These are phyloP conservation scores for Tryphoninae sp. DNA, from an alignment of 2,888 invertebrate genomes.

Conservation along the genomic window DNA sequence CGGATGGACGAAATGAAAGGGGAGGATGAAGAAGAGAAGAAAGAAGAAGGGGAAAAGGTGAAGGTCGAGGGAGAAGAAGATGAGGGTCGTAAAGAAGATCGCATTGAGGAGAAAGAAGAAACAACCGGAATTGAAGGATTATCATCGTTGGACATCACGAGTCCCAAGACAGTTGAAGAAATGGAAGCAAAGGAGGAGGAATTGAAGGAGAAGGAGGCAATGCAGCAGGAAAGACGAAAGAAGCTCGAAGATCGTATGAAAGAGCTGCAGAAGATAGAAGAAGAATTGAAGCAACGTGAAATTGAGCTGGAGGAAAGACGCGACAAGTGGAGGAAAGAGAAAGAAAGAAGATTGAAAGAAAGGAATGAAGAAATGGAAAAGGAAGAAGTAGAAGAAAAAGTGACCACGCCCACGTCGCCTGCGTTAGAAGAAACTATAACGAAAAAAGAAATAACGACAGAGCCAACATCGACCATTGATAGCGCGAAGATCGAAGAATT, in stretches of 20 bases:
- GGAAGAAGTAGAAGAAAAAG: background rate
- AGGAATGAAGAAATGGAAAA: background rate
- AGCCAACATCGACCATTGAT: constrained; percentile 41
- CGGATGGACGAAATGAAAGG: background rate
- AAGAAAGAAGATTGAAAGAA: background rate
- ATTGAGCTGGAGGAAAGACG: constrained; percentile 9
- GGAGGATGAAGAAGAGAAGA: constrained; percentile 5
- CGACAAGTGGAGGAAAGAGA: constrained; percentile 13
- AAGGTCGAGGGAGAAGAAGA: constrained; percentile 17
- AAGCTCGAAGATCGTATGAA: constrained; percentile 33
- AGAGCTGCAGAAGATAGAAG: constrained; percentile 31
- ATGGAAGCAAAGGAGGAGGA: constrained; percentile 51
- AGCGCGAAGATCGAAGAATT: constrained; percentile 34
- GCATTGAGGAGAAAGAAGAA: background rate
- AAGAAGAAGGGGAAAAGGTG: constrained; percentile 25
- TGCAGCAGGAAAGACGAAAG: constrained; percentile 22
- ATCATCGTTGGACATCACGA: background rate
- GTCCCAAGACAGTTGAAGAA: constrained; percentile 26
- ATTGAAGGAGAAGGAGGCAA: constrained; percentile 51
- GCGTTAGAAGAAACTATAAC: background rate
- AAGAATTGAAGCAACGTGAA: constrained; percentile 38
- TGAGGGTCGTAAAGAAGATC: background rate
- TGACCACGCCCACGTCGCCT: background rate
- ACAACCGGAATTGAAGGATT: constrained; percentile 5
- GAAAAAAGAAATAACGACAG: constrained; percentile 5